Base-by-base conservation (phyloP, 2,113 vertebrate genomes). In the Clinocottus analis region DNA sequence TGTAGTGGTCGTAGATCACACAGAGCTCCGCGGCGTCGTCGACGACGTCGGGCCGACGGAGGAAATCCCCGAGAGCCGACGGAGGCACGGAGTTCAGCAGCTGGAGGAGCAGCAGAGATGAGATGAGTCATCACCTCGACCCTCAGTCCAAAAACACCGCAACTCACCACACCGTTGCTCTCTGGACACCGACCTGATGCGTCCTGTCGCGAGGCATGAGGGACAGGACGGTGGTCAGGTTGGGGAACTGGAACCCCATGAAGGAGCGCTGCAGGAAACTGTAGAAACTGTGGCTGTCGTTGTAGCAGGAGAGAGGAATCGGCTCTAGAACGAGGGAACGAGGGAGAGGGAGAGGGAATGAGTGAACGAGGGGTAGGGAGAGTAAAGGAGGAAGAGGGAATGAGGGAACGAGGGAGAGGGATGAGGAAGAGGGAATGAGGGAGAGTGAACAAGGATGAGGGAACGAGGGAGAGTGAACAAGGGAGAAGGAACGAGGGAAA, bases 221-320 rank as follows among this genome's bases (percentile, higher is more conserved):
- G 1, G 80, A 90, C 79, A 95, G 27, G 87, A 94, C 86, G 47
- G 83, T 63, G 27, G 90, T 91, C 82, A 95, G 73, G 77, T 91
- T 80, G 31, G 94, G 95, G 76, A 95, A 93, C 84, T 87, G 85
- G 84, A 95, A 95, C 1, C 77, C 88, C 86, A 93, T n/a, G 88
- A 95, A 95, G 0, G 85, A 82, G 1, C 64, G 29, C 49, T 81
- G n/a, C 45, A 95, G 61, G 87, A 93, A 95, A 2, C 3, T 11
- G 47, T 93, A 94, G 85, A 88, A 94, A 69, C 93, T 94, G n/a
- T 55, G 39, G 79, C 79, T 91, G 66, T 67, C 75, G 81, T 75
- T 74, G 71, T 94, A 95, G 87, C 95, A 95, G 3, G 69, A 89
- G 9, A 95, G 84, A 12, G 90, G 85, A 4, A 1, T 1, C 5